Percentiles rank a stretch among this genome's conserved stretches.
These are phyloP conservation scores for Chloropsis cyanopogon DNA, from an alignment of 2,113 vertebrate species.

Conservation along the genomic window DNA sequence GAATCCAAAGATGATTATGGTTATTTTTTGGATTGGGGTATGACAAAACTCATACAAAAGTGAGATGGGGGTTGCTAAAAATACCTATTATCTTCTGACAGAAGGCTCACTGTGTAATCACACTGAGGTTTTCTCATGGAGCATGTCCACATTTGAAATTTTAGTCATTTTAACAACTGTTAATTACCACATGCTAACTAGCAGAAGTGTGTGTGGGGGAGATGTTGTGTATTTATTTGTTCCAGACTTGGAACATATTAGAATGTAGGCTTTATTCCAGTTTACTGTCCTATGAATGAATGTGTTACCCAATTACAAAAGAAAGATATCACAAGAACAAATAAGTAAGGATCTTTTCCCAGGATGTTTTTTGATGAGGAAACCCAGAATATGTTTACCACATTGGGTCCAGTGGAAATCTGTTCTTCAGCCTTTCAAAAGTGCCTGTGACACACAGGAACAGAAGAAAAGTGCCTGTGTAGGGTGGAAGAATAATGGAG, in stretches of 20 bases:
- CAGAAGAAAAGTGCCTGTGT: background rate
- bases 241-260: constrained; percentile 55
- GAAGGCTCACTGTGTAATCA: constrained; percentile 5
- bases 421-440: background rate
- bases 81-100: constrained; percentile 10
- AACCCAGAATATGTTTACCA: background rate
- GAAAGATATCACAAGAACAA: constrained; percentile 12
- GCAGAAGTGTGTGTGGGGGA: background rate
- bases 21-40: background rate
- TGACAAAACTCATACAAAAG: constrained; percentile 4
- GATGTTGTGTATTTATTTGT: constrained; percentile 46
- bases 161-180: constrained; percentile 43
- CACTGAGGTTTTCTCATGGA: background rate
- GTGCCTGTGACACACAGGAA: background rate
- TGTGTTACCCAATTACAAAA: background rate
- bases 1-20: background rate
- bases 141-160: constrained; percentile 11
- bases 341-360: background rate
- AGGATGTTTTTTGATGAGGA: background rate
- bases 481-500: background rate
- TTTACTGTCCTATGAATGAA: constrained; percentile 43
- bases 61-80: background rate
- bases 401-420: background rate
- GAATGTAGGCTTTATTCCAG: constrained; percentile 40
- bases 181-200: constrained; percentile 50